Conservation (phyloP, 2,113 vertebrate genomes). For the Sclerurus mexicanus region DNA sequence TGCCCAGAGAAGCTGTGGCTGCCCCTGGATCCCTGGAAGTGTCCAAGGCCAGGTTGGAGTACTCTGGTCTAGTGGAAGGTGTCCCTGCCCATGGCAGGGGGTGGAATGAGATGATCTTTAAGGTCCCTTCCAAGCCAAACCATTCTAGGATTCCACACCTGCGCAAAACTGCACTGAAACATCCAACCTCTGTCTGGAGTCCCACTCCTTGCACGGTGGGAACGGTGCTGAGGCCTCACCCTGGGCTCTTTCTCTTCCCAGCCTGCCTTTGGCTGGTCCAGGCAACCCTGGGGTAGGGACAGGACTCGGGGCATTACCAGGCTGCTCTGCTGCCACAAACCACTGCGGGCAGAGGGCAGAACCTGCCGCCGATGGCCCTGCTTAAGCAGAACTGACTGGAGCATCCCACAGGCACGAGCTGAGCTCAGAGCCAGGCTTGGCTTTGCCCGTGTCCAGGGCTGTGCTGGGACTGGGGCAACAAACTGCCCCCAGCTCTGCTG, state of each 20-base stretch:
- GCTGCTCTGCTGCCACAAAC: background rate
- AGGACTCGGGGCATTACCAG: rapidly evolving
- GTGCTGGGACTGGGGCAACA: rapidly evolving
- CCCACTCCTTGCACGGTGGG: rapidly evolving
- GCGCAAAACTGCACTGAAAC: background rate
- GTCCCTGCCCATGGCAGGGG: background rate
- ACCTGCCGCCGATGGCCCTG: background rate
- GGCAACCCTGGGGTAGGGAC: background rate
- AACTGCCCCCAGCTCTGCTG: background rate
- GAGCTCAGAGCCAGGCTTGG: background rate
- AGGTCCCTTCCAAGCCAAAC: background rate
- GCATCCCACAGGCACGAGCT: rapidly evolving
- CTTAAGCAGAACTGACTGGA: background rate
- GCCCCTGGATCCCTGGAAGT: background rate
- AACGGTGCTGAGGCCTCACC: background rate
- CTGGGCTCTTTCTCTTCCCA: background rate
- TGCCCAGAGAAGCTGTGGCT: background rate
- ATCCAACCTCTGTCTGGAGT: rapidly evolving
- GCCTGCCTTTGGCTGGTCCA: background rate
- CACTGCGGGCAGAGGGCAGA: rapidly evolving
- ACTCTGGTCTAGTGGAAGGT: rapidly evolving
- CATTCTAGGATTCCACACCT: background rate
- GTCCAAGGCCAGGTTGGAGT: background rate
- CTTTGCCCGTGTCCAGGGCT: rapidly evolving
- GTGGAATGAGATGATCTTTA: background rate